Percentiles rank a stretch among this genome's conserved stretches.
Conservation (phyloP, 2,888 invertebrate species). For the Odontothrips loti region DNA sequence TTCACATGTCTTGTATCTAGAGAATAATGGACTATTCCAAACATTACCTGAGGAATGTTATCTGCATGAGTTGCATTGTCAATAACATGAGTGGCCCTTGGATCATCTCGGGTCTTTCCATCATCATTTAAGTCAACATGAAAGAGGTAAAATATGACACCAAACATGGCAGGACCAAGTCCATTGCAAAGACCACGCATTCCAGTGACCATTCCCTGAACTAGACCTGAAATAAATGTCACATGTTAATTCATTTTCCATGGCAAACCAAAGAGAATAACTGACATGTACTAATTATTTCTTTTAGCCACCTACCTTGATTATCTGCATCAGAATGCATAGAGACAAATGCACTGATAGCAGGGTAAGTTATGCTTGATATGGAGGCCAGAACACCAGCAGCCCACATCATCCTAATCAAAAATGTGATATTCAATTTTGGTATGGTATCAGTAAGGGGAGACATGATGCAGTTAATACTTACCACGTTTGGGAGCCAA, state of each 20-base stretch:
- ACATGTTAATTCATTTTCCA: conserved; percentile 16
- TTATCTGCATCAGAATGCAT: conserved; percentile 96
- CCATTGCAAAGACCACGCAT: conserved; percentile 98
- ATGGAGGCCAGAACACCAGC: conserved; percentile 94
- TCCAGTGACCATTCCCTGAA: conserved; percentile 98
- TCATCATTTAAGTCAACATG: conserved; percentile 93
- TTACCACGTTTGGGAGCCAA: conserved; percentile 90
- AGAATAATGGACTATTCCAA: no score
- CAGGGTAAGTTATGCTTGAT: conserved; percentile 96
- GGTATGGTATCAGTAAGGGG: not conserved
- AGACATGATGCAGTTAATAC: conserved; percentile 35
- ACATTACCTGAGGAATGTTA: conserved; percentile 51
- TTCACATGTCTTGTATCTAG: no score
- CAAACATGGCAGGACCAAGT: conserved; percentile 96
- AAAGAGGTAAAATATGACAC: conserved; percentile 96
- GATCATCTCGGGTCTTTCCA: conserved; percentile 48
- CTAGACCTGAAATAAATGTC: conserved; percentile 56
- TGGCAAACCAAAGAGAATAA: conserved; percentile 44
- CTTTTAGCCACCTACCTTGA: conserved; percentile 69
- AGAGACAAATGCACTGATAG: conserved; percentile 97
- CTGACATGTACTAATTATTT: conserved; percentile 47
- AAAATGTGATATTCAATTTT: not conserved
- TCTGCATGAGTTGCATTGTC: conserved; percentile 51
- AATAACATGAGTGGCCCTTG: conserved; percentile 55
- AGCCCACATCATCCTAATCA: conserved; percentile 94